A percentile compares a stretch with the other conserved stretches of the same genome.
Conservation (phyloP, 2,888 invertebrate genomes). For the Balanococcus diminutus region DNA sequence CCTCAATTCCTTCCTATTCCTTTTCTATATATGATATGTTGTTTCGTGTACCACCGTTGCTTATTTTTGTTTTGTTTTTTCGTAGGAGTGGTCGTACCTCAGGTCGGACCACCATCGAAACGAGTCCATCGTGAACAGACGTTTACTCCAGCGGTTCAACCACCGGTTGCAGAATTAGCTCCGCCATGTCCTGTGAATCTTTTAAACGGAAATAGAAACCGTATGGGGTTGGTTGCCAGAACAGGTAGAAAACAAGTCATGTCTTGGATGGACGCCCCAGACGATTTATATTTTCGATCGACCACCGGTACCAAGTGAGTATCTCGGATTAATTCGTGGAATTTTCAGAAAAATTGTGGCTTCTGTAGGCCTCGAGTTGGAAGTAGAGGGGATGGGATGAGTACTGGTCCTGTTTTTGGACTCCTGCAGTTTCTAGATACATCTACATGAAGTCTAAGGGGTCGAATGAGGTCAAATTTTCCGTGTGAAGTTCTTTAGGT, state of each 20-base stretch:
- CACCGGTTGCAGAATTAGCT: conserved; percentile 45
- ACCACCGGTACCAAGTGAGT: conserved; percentile 87
- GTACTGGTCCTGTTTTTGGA: too few species aligned
- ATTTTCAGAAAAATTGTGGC: too few species aligned
- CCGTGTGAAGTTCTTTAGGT: too few species aligned
- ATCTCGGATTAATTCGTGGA: neutral
- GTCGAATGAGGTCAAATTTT: too few species aligned
- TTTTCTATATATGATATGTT: neutral
- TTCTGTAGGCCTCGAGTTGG: too few species aligned
- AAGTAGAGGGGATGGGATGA: too few species aligned
- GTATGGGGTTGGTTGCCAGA: conserved; percentile 61
- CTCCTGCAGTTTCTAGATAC: too few species aligned
- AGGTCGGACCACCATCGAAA: conserved; percentile 72
- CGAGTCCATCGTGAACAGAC: conserved; percentile 65
- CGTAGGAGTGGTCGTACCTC: conserved; percentile 47
- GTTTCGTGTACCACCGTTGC: neutral
- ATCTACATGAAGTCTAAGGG: too few species aligned
- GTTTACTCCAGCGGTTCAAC: neutral
- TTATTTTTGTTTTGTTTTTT: neutral
- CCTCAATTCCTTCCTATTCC: neutral
- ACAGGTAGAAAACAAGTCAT: conserved; percentile 88
- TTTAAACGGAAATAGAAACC: conserved; percentile 50
- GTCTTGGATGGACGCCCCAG: conserved; percentile 98
- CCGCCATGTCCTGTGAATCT: conserved; percentile 28
- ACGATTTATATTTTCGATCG: conserved; percentile 94